Conservation (phyloP, 2,113 vertebrate species). For the Etheostoma spectabile region DNA sequence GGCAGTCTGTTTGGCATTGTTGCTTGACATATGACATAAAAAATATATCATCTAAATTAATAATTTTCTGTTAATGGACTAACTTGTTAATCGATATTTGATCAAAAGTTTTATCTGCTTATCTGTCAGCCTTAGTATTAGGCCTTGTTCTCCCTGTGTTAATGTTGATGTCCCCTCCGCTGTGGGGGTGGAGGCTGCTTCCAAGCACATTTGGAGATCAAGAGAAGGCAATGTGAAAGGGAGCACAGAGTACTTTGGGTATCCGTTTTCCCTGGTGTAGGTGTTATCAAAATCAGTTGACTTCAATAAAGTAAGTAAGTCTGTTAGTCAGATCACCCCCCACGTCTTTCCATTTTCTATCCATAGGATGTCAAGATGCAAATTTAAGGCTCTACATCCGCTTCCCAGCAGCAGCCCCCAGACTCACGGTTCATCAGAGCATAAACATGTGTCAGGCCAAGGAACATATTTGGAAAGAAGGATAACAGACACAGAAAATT, state of each 20-base stretch:
- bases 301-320: constrained; percentile 20
- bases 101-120: neutral
- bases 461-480: constrained; percentile 74
- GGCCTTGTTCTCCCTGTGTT: constrained; percentile 23
- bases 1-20: neutral
- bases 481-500: constrained; percentile 60
- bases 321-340: constrained; percentile 20
- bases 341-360: constrained; percentile 50
- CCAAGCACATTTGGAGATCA: constrained; percentile 22
- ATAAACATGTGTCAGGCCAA: constrained; percentile 75
- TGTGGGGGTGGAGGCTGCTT: constrained; percentile 17
- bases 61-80: no score
- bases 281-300: constrained; percentile 29
- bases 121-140: neutral
- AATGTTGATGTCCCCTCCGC: constrained; percentile 37
- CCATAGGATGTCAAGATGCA: constrained; percentile 64
- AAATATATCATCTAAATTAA: no score
- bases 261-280: constrained; percentile 14
- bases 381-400: constrained; percentile 58
- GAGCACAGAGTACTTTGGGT: neutral
- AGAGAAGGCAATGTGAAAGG: neutral
- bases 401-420: constrained; percentile 54
- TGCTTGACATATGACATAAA: no score
- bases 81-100: no score
- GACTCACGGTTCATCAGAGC: constrained; percentile 63